Evolutionary conservation across 1,140 invertebrate genomes (phyloP).

Genomic region (Hestina assimilis): DNA sequence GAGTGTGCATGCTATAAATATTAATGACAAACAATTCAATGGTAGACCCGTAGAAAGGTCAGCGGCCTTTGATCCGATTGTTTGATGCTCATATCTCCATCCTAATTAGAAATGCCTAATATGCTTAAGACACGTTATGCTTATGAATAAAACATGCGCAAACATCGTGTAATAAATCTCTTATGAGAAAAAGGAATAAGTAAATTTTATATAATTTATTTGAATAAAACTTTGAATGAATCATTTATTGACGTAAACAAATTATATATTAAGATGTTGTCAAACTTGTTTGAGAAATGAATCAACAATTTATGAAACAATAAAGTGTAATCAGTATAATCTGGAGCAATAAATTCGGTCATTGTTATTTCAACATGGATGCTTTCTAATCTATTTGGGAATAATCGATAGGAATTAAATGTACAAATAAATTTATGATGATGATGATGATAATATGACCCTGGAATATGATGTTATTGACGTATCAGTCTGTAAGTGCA

Average conservation of each 20-base stretch:
- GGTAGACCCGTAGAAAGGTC: slow-evolving; percentile 54
- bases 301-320: slow-evolving; percentile 4
- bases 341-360: background rate
- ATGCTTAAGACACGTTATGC: slow-evolving; percentile 40
- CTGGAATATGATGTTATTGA: too few species aligned
- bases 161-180: slow-evolving; percentile 15
- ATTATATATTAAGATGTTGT: background rate
- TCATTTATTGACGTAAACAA: background rate
- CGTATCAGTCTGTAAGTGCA: too few species aligned
- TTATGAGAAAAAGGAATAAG: background rate
- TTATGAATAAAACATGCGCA: slow-evolving; percentile 46
- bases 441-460: too few species aligned
- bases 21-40: slow-evolving; percentile 68
- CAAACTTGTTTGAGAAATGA: slow-evolving; percentile 19
- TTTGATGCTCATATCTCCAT: slow-evolving; percentile 56
- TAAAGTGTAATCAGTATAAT: background rate
- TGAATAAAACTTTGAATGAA: background rate
- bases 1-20: slow-evolving; percentile 60
- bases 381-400: background rate
- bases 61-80: slow-evolving; percentile 68
- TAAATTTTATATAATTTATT: background rate
- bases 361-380: background rate
- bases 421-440: too few species aligned
- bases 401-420: too few species aligned
- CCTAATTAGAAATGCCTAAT: slow-evolving; percentile 65